A percentile compares a stretch with the other conserved stretches of the same genome.
These are phyloP conservation scores for Pempheris klunzingeri DNA, from an alignment of 2,797 vertebrate species.

Conservation along the genomic window DNA sequence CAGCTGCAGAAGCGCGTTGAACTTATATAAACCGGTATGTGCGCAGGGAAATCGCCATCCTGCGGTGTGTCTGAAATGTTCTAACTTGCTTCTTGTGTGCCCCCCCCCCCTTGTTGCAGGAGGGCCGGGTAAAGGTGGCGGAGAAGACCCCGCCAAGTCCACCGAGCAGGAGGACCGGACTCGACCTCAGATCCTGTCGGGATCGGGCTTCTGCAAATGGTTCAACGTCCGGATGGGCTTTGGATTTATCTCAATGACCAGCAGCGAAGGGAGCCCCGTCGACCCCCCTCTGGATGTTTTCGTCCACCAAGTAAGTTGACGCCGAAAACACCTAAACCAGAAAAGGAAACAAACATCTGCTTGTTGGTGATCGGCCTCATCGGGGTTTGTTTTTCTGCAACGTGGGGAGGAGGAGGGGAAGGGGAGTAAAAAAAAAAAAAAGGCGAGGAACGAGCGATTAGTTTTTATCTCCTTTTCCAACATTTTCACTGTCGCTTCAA, in stretches of 20 bases:
- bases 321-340: not conserved
- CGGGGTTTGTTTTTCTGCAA: not conserved
- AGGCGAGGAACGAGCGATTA: not conserved
- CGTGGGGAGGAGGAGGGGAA: no score
- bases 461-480: constrained; percentile 2
- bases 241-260: constrained; percentile 99
- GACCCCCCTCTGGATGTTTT: constrained; percentile 97
- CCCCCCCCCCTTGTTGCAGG: constrained; percentile 81
- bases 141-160: constrained; percentile 91
- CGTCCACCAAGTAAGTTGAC: constrained; percentile 98
- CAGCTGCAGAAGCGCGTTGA: constrained; percentile 26
- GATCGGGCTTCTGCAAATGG: constrained; percentile 98
- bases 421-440: no score
- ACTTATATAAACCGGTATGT: constrained; percentile 39
- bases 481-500: constrained; percentile 20
- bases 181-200: constrained; percentile 91
- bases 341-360: constrained; percentile 10
- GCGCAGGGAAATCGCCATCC: not conserved
- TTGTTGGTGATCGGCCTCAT: constrained; percentile 5
- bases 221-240: constrained; percentile 99
- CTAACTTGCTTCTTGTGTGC: constrained; percentile 51
- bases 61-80: not conserved
- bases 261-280: constrained; percentile 93
- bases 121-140: constrained; percentile 95
- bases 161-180: constrained; percentile 90